phyloP scores from a whole-genome alignment of 2,113 vertebrate species.

The Casuarius casuarius region DNA sequence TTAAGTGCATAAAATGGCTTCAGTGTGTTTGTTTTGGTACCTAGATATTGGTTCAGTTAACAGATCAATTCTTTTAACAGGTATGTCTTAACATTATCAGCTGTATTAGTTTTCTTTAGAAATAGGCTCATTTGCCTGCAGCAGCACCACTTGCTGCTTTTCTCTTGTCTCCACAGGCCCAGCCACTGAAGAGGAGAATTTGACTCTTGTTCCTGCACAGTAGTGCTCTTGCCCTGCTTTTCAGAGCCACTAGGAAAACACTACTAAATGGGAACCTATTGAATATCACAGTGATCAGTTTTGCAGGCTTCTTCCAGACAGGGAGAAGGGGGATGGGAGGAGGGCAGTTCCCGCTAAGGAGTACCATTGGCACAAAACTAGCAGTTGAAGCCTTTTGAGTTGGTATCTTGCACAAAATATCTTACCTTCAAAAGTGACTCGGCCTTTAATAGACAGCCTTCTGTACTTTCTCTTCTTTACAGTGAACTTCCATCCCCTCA shows the following conservation, averaged over 20 bases:
- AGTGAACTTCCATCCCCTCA: not conserved
- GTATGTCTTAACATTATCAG: conserved; percentile 70
- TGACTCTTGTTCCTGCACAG: conserved; percentile 74
- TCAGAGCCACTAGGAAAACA: conserved; percentile 71
- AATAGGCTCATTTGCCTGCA: conserved; percentile 74
- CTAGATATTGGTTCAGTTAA: conserved; percentile 71
- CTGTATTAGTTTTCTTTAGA: conserved; percentile 70
- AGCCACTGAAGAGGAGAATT: conserved; percentile 75
- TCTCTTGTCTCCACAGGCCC: conserved; percentile 77
- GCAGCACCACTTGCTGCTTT: conserved; percentile 77
- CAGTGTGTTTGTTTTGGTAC: conserved; percentile 65
- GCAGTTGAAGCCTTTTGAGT: conserved; percentile 34
- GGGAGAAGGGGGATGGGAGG: not conserved
- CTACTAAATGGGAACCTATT: conserved; percentile 65
- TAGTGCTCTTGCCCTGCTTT: conserved; percentile 75
- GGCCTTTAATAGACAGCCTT: not conserved
- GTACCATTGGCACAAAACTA: conserved; percentile 26
- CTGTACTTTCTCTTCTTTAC: conserved; percentile 5
- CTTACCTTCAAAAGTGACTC: not conserved
- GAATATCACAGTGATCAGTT: conserved; percentile 60
- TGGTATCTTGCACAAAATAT: conserved; percentile 2
- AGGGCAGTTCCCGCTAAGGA: conserved; percentile 44
- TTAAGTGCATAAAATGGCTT: conserved; percentile 59
- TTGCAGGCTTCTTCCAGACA: conserved; percentile 46
- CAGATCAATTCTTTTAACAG: conserved; percentile 73